Base-by-base conservation (phyloP, 2,797 vertebrate species). In the Clarias platycephalus region DNA sequence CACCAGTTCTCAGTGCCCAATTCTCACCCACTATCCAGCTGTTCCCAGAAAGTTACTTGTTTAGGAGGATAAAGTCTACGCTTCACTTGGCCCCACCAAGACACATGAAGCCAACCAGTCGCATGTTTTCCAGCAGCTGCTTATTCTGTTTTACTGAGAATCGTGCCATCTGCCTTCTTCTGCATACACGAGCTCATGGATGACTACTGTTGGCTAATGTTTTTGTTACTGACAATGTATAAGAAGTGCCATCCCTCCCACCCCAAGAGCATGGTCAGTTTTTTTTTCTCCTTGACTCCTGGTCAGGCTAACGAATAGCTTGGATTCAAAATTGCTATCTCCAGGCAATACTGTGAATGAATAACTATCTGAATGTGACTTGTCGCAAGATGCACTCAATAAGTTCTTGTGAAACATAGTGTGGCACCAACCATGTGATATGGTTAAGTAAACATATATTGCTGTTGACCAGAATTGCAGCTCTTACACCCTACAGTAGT, bases 401-500 rank as follows among this genome's bases (percentile, higher is more conserved):
- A 5, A 58, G 9, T 66, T 53, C 10, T 53, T 75, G 26, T 0
- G 1, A 77, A 83, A 16, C 0, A 40, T 62, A n/a, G 7, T 60
- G 55, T n/a, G 6, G 68, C 22, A 81, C 6, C 34, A 71, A 53
- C 20, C 10, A 12, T 28, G 1, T 85, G 22, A 53, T 40, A 34
- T 22, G 64, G 44, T 37, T 34, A 31, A 49, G 2, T 78, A 49
- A 75, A 58, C 24, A 5, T 78, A 26, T 77, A 63, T 70, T 83
- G 63, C 58, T 75, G 28, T 88, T 71, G 78, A 70, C 40, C 0
- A 26, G 34, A 87, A 86, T 75, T 82, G 76, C 55, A 80, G 75
- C 67, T 70, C 34, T 82, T n/a, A 20, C 58, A 81, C 31, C 26
- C 26, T 75, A n/a, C n/a, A n/a, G n/a, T n/a, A 53, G 72, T 49